Percentiles rank a stretch among this genome's conserved stretches.
Evolutionary conservation across 2,797 vertebrate genomes (phyloP).

Genomic region (Kryptopterus vitreolus): DNA sequence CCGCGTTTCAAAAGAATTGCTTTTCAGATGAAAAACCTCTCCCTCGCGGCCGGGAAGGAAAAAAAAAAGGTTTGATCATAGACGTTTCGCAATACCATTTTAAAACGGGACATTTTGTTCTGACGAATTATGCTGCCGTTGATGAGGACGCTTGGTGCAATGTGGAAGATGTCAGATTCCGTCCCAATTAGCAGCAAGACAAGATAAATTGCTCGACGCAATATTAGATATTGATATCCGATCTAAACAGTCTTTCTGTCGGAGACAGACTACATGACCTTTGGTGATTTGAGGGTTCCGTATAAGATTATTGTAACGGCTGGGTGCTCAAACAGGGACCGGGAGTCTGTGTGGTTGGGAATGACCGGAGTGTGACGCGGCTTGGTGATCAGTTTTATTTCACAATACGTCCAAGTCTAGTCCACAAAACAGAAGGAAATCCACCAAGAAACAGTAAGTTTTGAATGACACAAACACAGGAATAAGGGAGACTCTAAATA

Average conservation of each 20-base stretch:
- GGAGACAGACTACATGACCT: not conserved
- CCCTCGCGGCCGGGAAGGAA: not conserved
- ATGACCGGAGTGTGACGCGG: no score
- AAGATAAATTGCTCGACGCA: not conserved
- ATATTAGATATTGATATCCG: not conserved
- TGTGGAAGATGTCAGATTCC: not conserved
- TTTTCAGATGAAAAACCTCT: not conserved
- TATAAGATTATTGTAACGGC: not conserved
- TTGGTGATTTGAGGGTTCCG: not conserved
- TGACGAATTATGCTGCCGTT: not conserved
- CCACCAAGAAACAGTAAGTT: no score
- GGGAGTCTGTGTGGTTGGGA: no score
- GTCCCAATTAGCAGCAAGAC: not conserved
- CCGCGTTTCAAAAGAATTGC: not conserved
- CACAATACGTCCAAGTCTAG: no score
- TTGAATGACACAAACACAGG: no score
- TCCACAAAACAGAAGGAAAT: no score
- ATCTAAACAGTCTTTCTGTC: not conserved
- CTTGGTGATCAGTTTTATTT: no score
- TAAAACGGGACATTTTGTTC: not conserved
- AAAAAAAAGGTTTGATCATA: not conserved
- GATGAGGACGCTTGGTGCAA: not conserved
- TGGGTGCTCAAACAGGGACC: no score
- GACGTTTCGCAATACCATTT: not conserved
- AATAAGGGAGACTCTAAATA: no score